A percentile compares a stretch with the other conserved stretches of the same genome.
These are phyloP conservation scores for Cephus rjabovi DNA, from an alignment of 2,888 invertebrate genomes.

Conservation along the genomic window DNA sequence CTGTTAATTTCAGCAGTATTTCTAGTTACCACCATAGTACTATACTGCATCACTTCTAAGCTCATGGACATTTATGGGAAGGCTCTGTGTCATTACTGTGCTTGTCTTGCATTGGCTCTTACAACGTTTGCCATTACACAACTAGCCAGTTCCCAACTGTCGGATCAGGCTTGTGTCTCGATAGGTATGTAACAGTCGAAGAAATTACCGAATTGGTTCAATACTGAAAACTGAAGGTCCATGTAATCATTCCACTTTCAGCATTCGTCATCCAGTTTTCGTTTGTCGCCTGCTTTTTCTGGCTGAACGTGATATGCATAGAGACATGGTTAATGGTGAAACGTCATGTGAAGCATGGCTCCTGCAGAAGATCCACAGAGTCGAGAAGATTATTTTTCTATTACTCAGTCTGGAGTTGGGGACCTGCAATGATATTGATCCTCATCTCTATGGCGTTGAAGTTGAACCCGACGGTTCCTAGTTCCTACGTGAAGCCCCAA, in stretches of 20 bases:
- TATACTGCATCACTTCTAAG: constrained; percentile 67
- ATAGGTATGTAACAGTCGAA: constrained; percentile 45
- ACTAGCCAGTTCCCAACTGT: constrained; percentile 68
- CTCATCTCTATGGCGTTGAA: constrained; percentile 72
- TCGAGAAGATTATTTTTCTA: constrained; percentile 65
- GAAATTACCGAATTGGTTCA: neutral
- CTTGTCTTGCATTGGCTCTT: constrained; percentile 71
- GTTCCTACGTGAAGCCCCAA: constrained; percentile 71
- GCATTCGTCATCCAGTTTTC: constrained; percentile 76
- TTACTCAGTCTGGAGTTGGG: constrained; percentile 72
- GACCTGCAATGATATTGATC: constrained; percentile 69
- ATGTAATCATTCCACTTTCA: constrained; percentile 61
- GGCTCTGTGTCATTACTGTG: constrained; percentile 71
- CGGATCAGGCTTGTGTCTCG: constrained; percentile 67
- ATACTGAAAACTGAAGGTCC: neutral
- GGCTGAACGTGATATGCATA: constrained; percentile 77
- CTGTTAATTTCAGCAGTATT: constrained; percentile 64
- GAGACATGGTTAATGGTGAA: constrained; percentile 73
- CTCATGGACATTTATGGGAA: constrained; percentile 71
- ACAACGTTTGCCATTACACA: constrained; percentile 70
- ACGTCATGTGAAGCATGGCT: constrained; percentile 42
- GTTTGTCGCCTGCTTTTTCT: constrained; percentile 76
- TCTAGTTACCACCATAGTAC: constrained; percentile 61
- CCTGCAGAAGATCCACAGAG: constrained; percentile 22
- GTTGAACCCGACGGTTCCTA: constrained; percentile 72